Percentiles rank a stretch among this genome's conserved stretches.
Evolutionary conservation across 2,113 vertebrate genomes (phyloP).

Genomic region (Prolemur simus): DNA sequence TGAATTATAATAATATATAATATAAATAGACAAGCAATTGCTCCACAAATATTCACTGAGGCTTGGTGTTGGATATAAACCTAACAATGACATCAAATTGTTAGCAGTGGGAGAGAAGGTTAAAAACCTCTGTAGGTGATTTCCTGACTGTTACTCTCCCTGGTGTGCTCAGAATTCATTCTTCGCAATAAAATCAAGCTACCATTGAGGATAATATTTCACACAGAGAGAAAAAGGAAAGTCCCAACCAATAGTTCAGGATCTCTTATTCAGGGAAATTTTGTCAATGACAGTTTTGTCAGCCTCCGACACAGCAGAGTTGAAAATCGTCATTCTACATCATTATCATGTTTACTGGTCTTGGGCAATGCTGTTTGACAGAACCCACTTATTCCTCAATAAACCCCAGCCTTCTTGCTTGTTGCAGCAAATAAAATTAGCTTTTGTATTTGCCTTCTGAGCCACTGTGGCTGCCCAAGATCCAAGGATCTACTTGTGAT

Average conservation of each 20-base stretch:
- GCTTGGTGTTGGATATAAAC: background rate
- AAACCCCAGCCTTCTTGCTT: background rate
- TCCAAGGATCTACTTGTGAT: constrained; percentile 47
- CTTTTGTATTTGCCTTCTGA: background rate
- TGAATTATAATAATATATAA: background rate
- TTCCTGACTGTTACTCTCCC: background rate
- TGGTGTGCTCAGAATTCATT: constrained; percentile 35
- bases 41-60: background rate
- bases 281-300: background rate
- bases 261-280: constrained; percentile 21
- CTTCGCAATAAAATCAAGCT: constrained; percentile 55
- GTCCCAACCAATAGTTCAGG: background rate
- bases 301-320: background rate
- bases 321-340: background rate
- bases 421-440: background rate
- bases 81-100: background rate
- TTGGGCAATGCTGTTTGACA: constrained; percentile 36
- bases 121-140: background rate
- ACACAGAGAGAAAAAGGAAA: background rate
- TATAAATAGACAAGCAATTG: background rate
- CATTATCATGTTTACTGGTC: background rate
- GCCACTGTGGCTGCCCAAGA: background rate
- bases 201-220: constrained; percentile 13
- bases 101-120: background rate
- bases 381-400: background rate